Evolutionary conservation across 2,888 invertebrate species (phyloP).

Genomic region (Napeogenes inachia): DNA sequence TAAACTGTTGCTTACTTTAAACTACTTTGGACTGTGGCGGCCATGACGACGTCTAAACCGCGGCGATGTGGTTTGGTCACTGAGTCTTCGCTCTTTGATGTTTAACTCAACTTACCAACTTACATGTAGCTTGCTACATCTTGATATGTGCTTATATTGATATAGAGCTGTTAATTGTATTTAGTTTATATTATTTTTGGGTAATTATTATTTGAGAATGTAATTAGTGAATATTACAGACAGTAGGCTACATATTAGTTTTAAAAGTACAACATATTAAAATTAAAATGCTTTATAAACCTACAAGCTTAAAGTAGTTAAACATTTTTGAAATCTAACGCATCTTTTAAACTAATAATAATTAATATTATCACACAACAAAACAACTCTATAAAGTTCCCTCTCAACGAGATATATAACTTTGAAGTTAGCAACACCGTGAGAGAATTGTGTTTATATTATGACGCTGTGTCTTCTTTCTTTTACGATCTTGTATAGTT

Average conservation of each 20-base stretch:
- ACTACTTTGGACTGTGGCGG: constrained; percentile 53
- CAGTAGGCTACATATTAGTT: no score
- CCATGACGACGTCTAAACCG: constrained; percentile 45
- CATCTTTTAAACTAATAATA: no score
- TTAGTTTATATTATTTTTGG: neutral
- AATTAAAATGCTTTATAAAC: no score
- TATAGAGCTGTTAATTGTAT: constrained; percentile 16
- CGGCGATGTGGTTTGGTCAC: constrained; percentile 33
- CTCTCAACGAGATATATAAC: neutral
- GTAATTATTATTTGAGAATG: neutral
- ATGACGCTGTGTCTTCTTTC: constrained; percentile 25
- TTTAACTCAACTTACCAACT: neutral
- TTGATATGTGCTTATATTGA: neutral
- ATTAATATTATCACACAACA: no score
- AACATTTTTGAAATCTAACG: no score
- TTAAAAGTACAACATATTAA: no score
- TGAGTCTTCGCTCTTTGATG: constrained; percentile 27
- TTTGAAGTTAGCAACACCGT: constrained; percentile 27
- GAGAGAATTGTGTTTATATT: constrained; percentile 30
- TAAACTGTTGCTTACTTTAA: constrained; percentile 66
- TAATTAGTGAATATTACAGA: no score
- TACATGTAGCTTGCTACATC: no score
- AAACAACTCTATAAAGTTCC: neutral
- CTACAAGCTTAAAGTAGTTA: no score
- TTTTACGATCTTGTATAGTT: neutral